Evolutionary conservation across 2,113 vertebrate genomes (phyloP).

Genomic region (Halichoeres trimaculatus): DNA sequence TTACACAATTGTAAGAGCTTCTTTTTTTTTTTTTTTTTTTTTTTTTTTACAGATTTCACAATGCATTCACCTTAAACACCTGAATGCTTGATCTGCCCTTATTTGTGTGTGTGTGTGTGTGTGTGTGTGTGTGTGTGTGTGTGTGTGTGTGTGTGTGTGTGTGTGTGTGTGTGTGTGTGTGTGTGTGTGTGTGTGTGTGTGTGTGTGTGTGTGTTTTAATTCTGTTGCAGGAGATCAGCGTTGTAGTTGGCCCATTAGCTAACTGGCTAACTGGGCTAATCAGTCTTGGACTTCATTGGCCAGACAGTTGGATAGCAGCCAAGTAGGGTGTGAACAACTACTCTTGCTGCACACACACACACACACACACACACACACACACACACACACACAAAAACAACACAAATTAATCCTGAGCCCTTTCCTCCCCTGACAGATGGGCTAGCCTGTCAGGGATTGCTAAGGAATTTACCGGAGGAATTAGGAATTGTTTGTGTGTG

Average conservation of each 20-base stretch:
- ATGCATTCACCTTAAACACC: not conserved
- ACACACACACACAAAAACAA: slow-evolving; percentile 16
- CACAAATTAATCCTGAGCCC: slow-evolving; percentile 70
- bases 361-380: slow-evolving; percentile 11
- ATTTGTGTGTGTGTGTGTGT: not conserved
- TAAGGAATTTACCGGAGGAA: slow-evolving; percentile 72
- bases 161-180: not conserved
- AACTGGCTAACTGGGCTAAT: slow-evolving; percentile 57
- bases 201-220: not conserved
- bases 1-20: not conserved
- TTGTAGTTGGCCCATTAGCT: slow-evolving; percentile 25
- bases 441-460: slow-evolving; percentile 64
- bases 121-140: not conserved
- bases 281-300: slow-evolving; percentile 29
- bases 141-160: not conserved
- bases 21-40: too few species aligned
- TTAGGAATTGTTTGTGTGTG: slow-evolving; percentile 48
- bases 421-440: slow-evolving; percentile 77
- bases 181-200: not conserved
- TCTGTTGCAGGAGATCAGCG: not conserved
- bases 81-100: not conserved
- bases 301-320: slow-evolving; percentile 45
- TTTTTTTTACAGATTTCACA: not conserved
- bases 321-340: slow-evolving; percentile 51
- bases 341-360: slow-evolving; percentile 26